Percentiles rank a stretch among this genome's conserved stretches.
Evolutionary conservation across 2,888 invertebrate genomes (phyloP).

Genomic region (Meiosimyza decipiens): DNA sequence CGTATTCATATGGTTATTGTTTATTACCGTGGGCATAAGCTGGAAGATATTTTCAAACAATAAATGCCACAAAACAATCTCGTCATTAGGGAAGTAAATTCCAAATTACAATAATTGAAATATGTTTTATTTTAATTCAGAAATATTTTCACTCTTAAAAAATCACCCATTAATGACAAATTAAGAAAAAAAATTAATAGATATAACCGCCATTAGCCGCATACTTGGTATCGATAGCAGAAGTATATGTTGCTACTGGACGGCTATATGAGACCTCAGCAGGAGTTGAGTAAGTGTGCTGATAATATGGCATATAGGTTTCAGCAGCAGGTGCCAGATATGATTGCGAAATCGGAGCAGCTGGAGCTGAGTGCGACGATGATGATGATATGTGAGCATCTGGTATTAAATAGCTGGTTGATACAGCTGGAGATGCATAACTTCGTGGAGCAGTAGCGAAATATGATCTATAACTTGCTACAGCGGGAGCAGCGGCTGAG

Average conservation of each 20-base stretch:
- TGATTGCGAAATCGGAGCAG: too few species aligned
- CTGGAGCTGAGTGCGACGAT: slow-evolving; percentile 24
- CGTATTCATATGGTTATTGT: too few species aligned
- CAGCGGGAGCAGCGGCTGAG: slow-evolving; percentile 7
- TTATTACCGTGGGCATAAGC: too few species aligned
- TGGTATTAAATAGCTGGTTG: not conserved
- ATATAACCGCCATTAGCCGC: slow-evolving; percentile 57
- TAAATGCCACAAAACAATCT: too few species aligned
- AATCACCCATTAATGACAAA: not conserved
- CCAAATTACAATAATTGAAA: too few species aligned
- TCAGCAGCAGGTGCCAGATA: slow-evolving; percentile 19
- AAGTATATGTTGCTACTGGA: slow-evolving; percentile 29
- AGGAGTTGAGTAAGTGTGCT: slow-evolving; percentile 29
- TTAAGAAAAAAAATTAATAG: slow-evolving; percentile 45
- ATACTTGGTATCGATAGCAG: slow-evolving; percentile 54
- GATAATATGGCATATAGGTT: slow-evolving; percentile 33
- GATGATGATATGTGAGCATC: slow-evolving; percentile 19
- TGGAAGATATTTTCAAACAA: too few species aligned
- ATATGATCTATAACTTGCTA: too few species aligned
- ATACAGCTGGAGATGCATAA: slow-evolving; percentile 18
- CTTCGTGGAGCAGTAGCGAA: slow-evolving; percentile 11
- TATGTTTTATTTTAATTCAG: too few species aligned
- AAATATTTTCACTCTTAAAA: too few species aligned
- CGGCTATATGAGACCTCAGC: not conserved
- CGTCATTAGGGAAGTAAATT: too few species aligned